These are phyloP conservation scores for Exaiptasia diaphana DNA, from an alignment of 64 coral and sea anemone species.

Conservation along the genomic window DNA sequence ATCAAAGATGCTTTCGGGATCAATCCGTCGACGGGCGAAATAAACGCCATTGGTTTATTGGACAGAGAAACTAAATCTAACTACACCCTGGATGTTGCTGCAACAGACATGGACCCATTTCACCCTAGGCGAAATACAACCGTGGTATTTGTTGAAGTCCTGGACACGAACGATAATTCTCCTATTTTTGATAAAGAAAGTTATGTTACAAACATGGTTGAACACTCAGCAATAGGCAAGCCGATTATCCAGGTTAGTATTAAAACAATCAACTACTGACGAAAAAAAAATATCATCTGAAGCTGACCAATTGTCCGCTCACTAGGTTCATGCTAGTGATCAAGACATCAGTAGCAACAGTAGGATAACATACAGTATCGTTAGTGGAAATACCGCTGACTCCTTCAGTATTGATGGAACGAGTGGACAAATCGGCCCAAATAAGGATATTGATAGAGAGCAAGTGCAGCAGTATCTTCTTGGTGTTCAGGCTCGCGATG, in stretches of 20 bases:
- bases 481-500: slow-evolving; percentile 74
- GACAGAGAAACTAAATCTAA: slow-evolving; percentile 69
- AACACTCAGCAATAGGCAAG: slow-evolving; percentile 53
- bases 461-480: slow-evolving; percentile 63
- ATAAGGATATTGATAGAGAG: slow-evolving; percentile 76
- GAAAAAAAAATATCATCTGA: no score
- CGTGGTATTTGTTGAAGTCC: slow-evolving; percentile 63
- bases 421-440: slow-evolving; percentile 54
- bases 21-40: slow-evolving; percentile 30
- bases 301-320: no score
- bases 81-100: slow-evolving; percentile 68
- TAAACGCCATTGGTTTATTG: slow-evolving; percentile 47
- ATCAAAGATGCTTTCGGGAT: slow-evolving; percentile 48
- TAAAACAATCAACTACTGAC: no score
- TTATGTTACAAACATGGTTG: slow-evolving; percentile 48
- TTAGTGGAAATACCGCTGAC: slow-evolving; percentile 58
- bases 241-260: slow-evolving; percentile 38
- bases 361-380: slow-evolving; percentile 73
- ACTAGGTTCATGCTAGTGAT: slow-evolving; percentile 73
- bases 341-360: slow-evolving; percentile 59
- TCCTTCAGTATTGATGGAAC: slow-evolving; percentile 45
- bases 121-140: slow-evolving; percentile 63
- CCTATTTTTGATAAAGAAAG: slow-evolving; percentile 63
- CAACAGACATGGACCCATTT: slow-evolving; percentile 68
- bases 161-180: slow-evolving; percentile 81